These are phyloP conservation scores for Hirtodrosophila cameraria DNA, from an alignment of 2,888 invertebrate genomes.

Conservation along the genomic window DNA sequence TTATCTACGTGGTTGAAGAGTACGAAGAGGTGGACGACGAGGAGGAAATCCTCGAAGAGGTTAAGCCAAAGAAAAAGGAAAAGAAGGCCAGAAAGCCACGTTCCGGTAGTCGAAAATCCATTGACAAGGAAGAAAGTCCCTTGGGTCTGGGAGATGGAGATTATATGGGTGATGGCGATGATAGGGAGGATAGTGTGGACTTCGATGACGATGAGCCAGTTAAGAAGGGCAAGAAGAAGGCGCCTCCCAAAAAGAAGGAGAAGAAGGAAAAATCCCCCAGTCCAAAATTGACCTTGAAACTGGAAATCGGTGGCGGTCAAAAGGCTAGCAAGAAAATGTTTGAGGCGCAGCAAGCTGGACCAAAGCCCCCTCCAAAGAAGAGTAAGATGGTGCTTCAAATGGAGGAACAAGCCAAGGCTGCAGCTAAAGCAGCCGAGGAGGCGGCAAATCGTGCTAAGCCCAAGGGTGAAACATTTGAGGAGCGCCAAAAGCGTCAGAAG, in stretches of 20 bases:
- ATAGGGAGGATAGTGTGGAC: slow-evolving; percentile 81
- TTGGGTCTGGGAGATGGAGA: slow-evolving; percentile 39
- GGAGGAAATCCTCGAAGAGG: slow-evolving; percentile 80
- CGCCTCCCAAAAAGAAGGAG: slow-evolving; percentile 81
- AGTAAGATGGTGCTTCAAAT: slow-evolving; percentile 83
- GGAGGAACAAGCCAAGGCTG: slow-evolving; percentile 83
- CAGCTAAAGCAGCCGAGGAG: slow-evolving; percentile 82
- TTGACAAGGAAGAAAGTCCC: slow-evolving; percentile 74
- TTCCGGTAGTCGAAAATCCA: slow-evolving; percentile 66
- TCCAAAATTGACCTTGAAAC: slow-evolving; percentile 82
- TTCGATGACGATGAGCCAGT: slow-evolving; percentile 78
- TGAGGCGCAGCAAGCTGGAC: slow-evolving; percentile 78
- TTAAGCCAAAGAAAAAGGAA: slow-evolving; percentile 81
- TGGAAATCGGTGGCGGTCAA: slow-evolving; percentile 82
- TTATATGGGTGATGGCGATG: slow-evolving; percentile 62
- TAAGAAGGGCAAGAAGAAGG: slow-evolving; percentile 81
- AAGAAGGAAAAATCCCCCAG: slow-evolving; percentile 83
- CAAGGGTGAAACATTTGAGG: slow-evolving; percentile 81
- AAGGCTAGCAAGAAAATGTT: slow-evolving; percentile 83
- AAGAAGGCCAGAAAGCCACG: slow-evolving; percentile 76
- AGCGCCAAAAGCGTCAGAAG: slow-evolving; percentile 81
- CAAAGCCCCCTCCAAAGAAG: slow-evolving; percentile 83
- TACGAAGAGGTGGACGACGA: slow-evolving; percentile 82
- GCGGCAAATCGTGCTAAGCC: slow-evolving; percentile 79
- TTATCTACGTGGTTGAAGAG: slow-evolving; percentile 84